Evolutionary conservation across 2,113 vertebrate genomes (phyloP).

Genomic region (Periophthalmus modestus): DNA sequence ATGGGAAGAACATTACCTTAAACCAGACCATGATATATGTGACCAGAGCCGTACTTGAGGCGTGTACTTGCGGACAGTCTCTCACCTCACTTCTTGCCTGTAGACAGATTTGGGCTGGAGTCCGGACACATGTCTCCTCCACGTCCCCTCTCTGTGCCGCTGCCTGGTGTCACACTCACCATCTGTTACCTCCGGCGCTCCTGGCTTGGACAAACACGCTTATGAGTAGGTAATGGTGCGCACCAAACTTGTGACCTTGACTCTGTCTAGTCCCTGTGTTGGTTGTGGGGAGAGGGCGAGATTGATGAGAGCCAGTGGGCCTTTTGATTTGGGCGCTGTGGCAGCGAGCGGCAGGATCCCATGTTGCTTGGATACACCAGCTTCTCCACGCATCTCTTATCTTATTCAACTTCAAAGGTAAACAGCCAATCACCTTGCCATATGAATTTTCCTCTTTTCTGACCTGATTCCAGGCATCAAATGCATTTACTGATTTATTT

Average conservation of each 20-base stretch:
- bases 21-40: not conserved
- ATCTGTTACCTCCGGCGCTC: constrained; percentile 72
- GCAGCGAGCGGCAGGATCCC: constrained; percentile 50
- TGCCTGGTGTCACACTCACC: constrained; percentile 69
- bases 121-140: constrained; percentile 67
- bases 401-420: constrained; percentile 57
- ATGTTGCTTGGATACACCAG: constrained; percentile 74
- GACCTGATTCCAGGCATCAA: constrained; percentile 35
- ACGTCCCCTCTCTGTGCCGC: constrained; percentile 55
- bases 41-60: not conserved
- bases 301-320: constrained; percentile 65
- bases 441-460: constrained; percentile 28
- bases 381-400: constrained; percentile 47
- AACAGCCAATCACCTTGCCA: constrained; percentile 56
- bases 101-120: constrained; percentile 38
- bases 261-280: constrained; percentile 71
- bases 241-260: constrained; percentile 79
- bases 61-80: constrained; percentile 9
- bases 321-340: constrained; percentile 64
- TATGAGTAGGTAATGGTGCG: constrained; percentile 76
- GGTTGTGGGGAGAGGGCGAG: constrained; percentile 48
- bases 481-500: constrained; percentile 34
- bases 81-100: constrained; percentile 30
- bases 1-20: not conserved
- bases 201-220: constrained; percentile 74